These are phyloP conservation scores for Merodon equestris DNA, from an alignment of 2,888 invertebrate genomes.

Conservation along the genomic window DNA sequence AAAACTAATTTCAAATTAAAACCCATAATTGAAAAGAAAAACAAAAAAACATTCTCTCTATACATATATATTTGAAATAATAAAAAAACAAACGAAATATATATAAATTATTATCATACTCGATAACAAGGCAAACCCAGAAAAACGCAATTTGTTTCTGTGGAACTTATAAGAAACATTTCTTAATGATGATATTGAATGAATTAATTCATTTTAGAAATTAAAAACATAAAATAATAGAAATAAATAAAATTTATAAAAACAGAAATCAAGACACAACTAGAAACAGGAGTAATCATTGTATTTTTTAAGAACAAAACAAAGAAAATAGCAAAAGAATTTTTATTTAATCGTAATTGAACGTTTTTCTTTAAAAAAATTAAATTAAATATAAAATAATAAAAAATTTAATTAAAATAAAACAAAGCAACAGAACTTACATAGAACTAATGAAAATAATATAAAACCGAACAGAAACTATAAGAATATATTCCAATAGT, in stretches of 20 bases:
- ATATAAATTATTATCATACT: conserved; percentile 62
- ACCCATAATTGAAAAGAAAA: conserved; percentile 56
- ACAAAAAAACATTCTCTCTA: conserved; percentile 49
- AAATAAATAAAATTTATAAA: conserved; percentile 62
- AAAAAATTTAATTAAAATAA: conserved; percentile 40
- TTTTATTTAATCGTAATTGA: conserved; percentile 62
- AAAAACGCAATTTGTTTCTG: conserved; percentile 66
- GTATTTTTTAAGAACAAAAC: conserved; percentile 54
- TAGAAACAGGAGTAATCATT: conserved; percentile 57
- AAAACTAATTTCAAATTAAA: conserved; percentile 75
- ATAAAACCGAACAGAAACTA: conserved; percentile 4
- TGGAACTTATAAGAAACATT: conserved; percentile 66
- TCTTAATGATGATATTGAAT: conserved; percentile 63
- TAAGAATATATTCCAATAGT: conserved; percentile 58
- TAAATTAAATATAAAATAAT: conserved; percentile 35
- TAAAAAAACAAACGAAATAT: conserved; percentile 69
- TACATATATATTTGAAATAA: conserved; percentile 50
- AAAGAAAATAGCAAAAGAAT: conserved; percentile 59
- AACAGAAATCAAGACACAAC: conserved; percentile 48
- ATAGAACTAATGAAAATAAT: too few relatives aligned
- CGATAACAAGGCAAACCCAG: conserved; percentile 59
- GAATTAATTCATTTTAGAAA: conserved; percentile 64
- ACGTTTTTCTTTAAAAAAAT: conserved; percentile 56
- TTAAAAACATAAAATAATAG: conserved; percentile 28
- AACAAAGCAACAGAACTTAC: too few relatives aligned